These are phyloP conservation scores for Ips nitidus DNA, from an alignment of 1,140 invertebrate genomes.

Conservation along the genomic window DNA sequence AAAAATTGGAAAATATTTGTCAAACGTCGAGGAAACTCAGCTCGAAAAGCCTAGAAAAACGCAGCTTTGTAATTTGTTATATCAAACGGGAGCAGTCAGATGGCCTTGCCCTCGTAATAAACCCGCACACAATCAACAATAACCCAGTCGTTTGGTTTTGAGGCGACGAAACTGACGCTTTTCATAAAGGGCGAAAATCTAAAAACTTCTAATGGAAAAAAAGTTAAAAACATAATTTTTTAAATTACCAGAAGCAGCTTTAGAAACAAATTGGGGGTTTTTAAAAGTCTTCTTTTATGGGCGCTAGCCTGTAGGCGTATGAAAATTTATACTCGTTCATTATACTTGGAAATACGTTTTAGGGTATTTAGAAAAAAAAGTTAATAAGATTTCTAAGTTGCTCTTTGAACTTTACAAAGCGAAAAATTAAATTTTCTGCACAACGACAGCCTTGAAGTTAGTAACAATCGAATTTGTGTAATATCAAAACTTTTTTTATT, in stretches of 20 bases:
- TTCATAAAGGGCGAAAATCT: no score
- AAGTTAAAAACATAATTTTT: slow-evolving; percentile 12
- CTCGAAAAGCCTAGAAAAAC: slow-evolving; percentile 25
- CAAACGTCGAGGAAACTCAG: slow-evolving; percentile 24
- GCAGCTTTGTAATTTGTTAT: slow-evolving; percentile 23
- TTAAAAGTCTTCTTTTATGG: slow-evolving; percentile 7
- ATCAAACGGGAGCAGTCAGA: slow-evolving; percentile 8
- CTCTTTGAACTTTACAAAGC: slow-evolving; percentile 4
- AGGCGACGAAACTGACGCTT: no score
- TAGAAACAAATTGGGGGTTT: slow-evolving; percentile 12
- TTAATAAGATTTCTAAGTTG: slow-evolving; percentile 8
- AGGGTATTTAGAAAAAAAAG: slow-evolving; percentile 8
- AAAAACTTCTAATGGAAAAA: not conserved
- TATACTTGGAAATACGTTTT: slow-evolving; percentile 15
- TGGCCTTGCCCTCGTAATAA: not conserved
- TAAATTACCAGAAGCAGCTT: slow-evolving; percentile 13
- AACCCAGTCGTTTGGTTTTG: no score
- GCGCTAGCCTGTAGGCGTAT: slow-evolving; percentile 8
- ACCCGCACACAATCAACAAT: no score
- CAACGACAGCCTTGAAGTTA: no score
- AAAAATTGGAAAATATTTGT: slow-evolving; percentile 36
- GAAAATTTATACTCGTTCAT: slow-evolving; percentile 12
- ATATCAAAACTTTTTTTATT: no score
- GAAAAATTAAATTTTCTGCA: not conserved
- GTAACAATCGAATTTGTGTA: no score